These are phyloP conservation scores for Actinemys pallida DNA, from an alignment of 2,113 vertebrate species.

Conservation along the genomic window DNA sequence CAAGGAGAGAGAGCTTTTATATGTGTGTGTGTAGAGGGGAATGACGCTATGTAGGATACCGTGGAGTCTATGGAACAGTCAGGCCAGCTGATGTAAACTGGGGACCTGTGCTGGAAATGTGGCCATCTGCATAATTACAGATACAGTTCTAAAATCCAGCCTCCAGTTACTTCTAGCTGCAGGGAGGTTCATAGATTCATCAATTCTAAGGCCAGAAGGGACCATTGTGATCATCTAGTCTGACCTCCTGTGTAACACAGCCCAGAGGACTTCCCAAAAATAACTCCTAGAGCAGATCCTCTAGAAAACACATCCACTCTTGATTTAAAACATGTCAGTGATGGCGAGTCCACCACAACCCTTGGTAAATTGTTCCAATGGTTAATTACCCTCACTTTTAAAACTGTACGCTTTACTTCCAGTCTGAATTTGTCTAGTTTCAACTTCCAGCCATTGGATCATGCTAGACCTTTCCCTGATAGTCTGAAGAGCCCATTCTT, in stretches of 20 bases:
- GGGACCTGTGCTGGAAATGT: not conserved
- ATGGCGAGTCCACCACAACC: not conserved
- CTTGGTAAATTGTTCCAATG: not conserved
- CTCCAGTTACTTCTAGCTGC: not conserved
- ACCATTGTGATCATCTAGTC: not conserved
- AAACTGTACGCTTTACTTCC: too few relatives aligned
- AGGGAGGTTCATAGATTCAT: not conserved
- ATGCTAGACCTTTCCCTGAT: not conserved
- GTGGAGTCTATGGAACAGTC: not conserved
- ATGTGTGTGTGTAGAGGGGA: not conserved
- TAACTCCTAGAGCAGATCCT: not conserved
- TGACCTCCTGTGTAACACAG: not conserved
- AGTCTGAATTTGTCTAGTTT: not conserved
- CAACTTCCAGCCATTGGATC: not conserved
- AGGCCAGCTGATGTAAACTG: fast-evolving
- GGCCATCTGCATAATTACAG: not conserved
- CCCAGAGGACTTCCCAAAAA: not conserved
- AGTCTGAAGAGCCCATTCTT: not conserved
- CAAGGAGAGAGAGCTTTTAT: not conserved
- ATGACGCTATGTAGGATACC: not conserved
- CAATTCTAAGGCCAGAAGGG: not conserved
- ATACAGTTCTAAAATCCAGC: not conserved
- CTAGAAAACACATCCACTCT: too few relatives aligned
- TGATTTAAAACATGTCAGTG: not conserved
- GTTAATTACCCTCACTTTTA: not conserved